Evolutionary conservation across 92 coral and sea anemone species (phyloP), one percentile per base, ranked within the genome.

Genomic region (Pocillopora meandrina): DNA sequence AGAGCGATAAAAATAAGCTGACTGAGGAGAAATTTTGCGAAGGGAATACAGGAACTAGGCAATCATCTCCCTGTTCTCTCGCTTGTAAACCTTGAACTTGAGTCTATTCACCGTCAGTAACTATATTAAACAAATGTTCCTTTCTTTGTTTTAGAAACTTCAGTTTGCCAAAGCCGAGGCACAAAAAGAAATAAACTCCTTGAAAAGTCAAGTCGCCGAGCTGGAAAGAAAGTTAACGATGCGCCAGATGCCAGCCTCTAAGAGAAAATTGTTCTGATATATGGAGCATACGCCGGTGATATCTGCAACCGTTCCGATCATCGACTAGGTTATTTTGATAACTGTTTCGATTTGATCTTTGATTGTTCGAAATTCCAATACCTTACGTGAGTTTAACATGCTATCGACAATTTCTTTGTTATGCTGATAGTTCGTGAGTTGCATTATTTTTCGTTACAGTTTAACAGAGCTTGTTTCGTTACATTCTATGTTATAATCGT

Each of bases 141-240:
- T 20, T 52, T 64, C 56, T 34, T 76, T 70, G 72, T 70, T 70
- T 12, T 71, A 97, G 99, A 97, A 97, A 93, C 93, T 97, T 36
- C 99, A 97, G 85, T 94, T 89, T 74, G 97, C 93, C 61, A 97
- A 91, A 86, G 93, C 96, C n/a, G 94, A 91, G 87, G 94, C 95
- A 33, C 98, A 95, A 78, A 92, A 90, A 78, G 99, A 97, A 70
- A 92, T 94, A 14, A 61, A 63, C 61, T 77, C 87, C 2, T 79
- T 97, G 70, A 97, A 95, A 75, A 95, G 83, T 23, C 94, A 90
- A 81, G 89, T 97, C 31, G 70, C 91, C 23, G 97, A 95, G 35
- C 80, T 97, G 26, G 98, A 97, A 80, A 89, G 91, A 81, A 90
- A 92, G 84, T 85, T 97, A 26, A 74, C 90, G 65, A 78, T 73